Evolutionary conservation across 1,140 invertebrate species (phyloP).

Genomic region (Nephila pilipes): DNA sequence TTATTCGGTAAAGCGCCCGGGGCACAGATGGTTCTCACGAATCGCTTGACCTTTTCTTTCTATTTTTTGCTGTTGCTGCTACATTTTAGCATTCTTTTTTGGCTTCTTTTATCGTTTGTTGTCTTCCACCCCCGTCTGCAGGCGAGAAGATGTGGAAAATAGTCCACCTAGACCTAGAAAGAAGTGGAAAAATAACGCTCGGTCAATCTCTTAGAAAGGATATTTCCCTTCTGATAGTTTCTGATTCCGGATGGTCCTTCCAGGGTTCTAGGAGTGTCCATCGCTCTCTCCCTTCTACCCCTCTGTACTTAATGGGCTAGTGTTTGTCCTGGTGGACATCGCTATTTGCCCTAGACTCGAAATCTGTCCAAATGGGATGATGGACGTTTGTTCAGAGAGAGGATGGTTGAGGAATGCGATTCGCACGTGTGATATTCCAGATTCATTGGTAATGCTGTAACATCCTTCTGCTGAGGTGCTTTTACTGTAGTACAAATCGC

Average conservation of each 20-base stretch:
- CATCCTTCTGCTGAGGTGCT: background rate
- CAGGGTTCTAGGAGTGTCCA: background rate
- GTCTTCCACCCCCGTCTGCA: background rate
- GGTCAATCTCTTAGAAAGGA: constrained; percentile 27
- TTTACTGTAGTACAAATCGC: background rate
- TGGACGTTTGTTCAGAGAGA: constrained; percentile 26
- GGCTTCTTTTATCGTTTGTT: background rate
- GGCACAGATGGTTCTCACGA: constrained; percentile 24
- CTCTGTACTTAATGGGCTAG: background rate
- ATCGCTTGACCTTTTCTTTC: background rate
- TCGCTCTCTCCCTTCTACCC: background rate
- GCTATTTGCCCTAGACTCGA: constrained; percentile 20
- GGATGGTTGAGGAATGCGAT: background rate
- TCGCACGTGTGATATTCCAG: background rate
- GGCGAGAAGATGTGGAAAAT: background rate
- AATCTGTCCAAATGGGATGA: constrained; percentile 7
- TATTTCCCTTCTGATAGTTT: constrained; percentile 12
- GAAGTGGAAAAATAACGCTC: background rate
- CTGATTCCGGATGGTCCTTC: background rate
- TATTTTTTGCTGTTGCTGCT: background rate
- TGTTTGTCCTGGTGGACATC: constrained; percentile 11
- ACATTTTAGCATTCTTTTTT: background rate
- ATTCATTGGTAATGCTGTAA: background rate
- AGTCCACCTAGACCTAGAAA: background rate
- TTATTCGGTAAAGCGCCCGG: constrained; percentile 7